A percentile compares a stretch with the other conserved stretches of the same genome.
These are phyloP conservation scores for Ferrisia virgata DNA, from an alignment of 2,888 invertebrate genomes.

Conservation along the genomic window DNA sequence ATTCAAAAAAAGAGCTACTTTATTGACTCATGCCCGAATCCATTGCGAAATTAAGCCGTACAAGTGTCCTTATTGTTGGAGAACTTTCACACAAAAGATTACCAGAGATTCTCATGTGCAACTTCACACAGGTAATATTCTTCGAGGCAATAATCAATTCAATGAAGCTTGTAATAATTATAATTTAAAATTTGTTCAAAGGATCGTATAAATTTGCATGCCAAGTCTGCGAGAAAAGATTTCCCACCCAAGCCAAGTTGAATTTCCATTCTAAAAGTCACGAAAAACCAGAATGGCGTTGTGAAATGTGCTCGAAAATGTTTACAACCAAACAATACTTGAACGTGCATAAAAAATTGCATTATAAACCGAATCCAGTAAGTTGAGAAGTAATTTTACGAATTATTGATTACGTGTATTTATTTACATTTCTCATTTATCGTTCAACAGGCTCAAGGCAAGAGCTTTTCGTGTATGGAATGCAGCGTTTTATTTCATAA, in stretches of 20 bases:
- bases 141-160: background rate
- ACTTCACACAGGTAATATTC: conserved; percentile 52
- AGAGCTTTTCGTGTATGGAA: conserved; percentile 30
- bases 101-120: conserved; percentile 55
- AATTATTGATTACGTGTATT: background rate
- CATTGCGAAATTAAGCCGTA: conserved; percentile 52
- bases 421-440: background rate
- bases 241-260: conserved; percentile 49
- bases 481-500: conserved; percentile 32
- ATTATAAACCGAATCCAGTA: conserved; percentile 43
- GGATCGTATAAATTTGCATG: conserved; percentile 49
- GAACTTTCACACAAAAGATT: conserved; percentile 54
- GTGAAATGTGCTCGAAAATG: conserved; percentile 48
- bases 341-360: conserved; percentile 48
- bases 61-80: conserved; percentile 45
- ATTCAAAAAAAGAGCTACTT: background rate
- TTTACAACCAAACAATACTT: conserved; percentile 49
- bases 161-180: background rate
- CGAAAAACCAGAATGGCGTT: conserved; percentile 48
- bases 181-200: conserved; percentile 31
- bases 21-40: conserved; percentile 52
- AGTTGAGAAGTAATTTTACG: background rate
- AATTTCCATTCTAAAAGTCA: conserved; percentile 49
- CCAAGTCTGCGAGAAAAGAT: conserved; percentile 48
- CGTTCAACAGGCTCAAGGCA: background rate